These are phyloP conservation scores for Eurosta solidaginis DNA, from an alignment of 1,140 invertebrate species.

Conservation along the genomic window DNA sequence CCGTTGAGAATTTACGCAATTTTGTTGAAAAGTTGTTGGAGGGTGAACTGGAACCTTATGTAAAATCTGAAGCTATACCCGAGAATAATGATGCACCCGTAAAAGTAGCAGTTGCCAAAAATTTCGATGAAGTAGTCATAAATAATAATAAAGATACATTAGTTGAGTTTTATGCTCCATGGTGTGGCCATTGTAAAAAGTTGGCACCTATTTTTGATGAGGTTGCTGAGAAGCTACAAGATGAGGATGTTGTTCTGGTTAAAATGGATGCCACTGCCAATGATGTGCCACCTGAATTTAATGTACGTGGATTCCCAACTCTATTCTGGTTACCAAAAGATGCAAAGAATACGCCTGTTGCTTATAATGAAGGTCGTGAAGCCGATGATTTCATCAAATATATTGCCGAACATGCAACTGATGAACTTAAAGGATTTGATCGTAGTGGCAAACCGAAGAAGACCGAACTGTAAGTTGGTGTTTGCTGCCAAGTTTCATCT, in stretches of 20 bases:
- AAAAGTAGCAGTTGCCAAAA: slow-evolving; percentile 92
- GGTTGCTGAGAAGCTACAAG: slow-evolving; percentile 85
- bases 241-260: slow-evolving; percentile 90
- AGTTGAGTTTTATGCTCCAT: slow-evolving; percentile 97
- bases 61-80: slow-evolving; percentile 95
- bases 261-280: slow-evolving; percentile 99
- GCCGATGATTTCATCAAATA: slow-evolving; percentile 96
- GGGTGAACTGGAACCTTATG: slow-evolving; percentile 85
- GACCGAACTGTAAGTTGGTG: slow-evolving; percentile 45
- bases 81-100: slow-evolving; percentile 83
- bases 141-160: slow-evolving; percentile 92
- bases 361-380: slow-evolving; percentile 94
- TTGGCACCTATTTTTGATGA: slow-evolving; percentile 93
- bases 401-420: slow-evolving; percentile 89
- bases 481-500: neutral
- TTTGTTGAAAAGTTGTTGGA: slow-evolving; percentile 87
- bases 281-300: slow-evolving; percentile 90
- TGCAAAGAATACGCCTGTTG: slow-evolving; percentile 77
- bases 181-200: slow-evolving; percentile 99
- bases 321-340: slow-evolving; percentile 94
- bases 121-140: slow-evolving; percentile 93
- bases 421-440: slow-evolving; percentile 86
- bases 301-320: slow-evolving; percentile 97
- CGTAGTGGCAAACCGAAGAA: slow-evolving; percentile 86
- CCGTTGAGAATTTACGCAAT: slow-evolving; percentile 83